Percentiles rank a stretch among this genome's conserved stretches.
Evolutionary conservation across 2,888 invertebrate species (phyloP).

Genomic region (Lasiommata megera): DNA sequence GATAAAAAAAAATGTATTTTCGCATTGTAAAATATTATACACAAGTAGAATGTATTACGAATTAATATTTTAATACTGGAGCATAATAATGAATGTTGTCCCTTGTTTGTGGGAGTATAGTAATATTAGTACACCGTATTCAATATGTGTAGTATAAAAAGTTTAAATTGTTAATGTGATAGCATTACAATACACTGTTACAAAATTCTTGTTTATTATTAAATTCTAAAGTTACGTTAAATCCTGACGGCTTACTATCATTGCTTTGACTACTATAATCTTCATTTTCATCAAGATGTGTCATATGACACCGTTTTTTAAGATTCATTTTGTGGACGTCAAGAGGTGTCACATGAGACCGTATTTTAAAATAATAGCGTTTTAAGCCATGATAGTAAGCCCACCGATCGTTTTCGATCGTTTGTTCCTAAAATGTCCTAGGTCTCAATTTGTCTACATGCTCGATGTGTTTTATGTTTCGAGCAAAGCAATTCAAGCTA

Average conservation of each 20-base stretch:
- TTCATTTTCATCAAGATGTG: no score
- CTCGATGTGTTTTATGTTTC: neutral
- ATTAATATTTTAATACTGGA: constrained; percentile 77
- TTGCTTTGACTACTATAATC: no score
- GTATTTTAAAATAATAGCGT: no score
- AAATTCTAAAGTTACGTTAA: constrained; percentile 65
- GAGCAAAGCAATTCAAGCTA: no score
- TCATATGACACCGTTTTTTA: no score
- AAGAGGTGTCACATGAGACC: no score
- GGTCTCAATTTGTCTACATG: no score
- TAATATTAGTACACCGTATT: constrained; percentile 60
- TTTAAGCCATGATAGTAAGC: no score
- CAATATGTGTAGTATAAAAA: constrained; percentile 11
- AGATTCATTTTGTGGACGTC: no score
- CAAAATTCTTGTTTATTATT: constrained; percentile 47
- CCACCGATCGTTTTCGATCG: constrained; percentile 59
- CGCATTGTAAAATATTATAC: constrained; percentile 77
- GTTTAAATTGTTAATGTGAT: constrained; percentile 31
- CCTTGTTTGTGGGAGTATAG: constrained; percentile 61
- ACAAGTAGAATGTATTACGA: constrained; percentile 70
- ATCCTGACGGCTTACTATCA: no score
- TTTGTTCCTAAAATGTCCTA: constrained; percentile 61
- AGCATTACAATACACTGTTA: constrained; percentile 60
- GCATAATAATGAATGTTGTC: constrained; percentile 62
- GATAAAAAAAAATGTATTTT: constrained; percentile 72